Percentiles rank a stretch among this genome's conserved stretches.
These are phyloP conservation scores for Cuniculus paca DNA, from an alignment of 2,797 vertebrate genomes.

Conservation along the genomic window DNA sequence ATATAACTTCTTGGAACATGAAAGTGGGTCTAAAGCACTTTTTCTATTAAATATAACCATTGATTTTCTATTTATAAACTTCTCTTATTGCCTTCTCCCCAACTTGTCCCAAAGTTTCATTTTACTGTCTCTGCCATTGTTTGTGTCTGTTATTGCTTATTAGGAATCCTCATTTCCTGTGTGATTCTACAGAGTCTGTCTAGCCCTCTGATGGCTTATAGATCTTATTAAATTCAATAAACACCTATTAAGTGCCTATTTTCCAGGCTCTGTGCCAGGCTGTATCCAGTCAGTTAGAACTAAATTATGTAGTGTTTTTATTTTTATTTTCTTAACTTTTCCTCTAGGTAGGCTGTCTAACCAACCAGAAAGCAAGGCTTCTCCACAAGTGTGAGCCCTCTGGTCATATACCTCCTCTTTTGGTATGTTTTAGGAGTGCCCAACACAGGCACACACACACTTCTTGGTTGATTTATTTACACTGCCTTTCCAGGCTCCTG, in stretches of 20 bases:
- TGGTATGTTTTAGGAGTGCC: not conserved
- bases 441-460: not conserved
- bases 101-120: not conserved
- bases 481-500: not conserved
- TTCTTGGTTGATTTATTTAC: not conserved
- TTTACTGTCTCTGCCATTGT: slow-evolving; percentile 30
- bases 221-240: slow-evolving; percentile 82
- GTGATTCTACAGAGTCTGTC: not conserved
- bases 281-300: slow-evolving; percentile 59
- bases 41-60: not conserved
- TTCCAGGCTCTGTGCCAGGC: slow-evolving; percentile 76
- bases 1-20: not conserved
- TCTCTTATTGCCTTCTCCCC: not conserved
- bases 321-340: slow-evolving; percentile 52
- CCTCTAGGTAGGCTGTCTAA: slow-evolving; percentile 10
- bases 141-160: slow-evolving; percentile 44
- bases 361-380: slow-evolving; percentile 32
- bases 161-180: slow-evolving; percentile 63
- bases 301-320: slow-evolving; percentile 60
- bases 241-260: slow-evolving; percentile 73
- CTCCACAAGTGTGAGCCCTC: not conserved
- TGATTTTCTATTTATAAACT: slow-evolving; percentile 15
- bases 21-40: not conserved
- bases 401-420: not conserved
- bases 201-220: slow-evolving; percentile 66